Evolutionary conservation across 2,113 vertebrate genomes (phyloP).

Genomic region (Atlantisia rogersi): DNA sequence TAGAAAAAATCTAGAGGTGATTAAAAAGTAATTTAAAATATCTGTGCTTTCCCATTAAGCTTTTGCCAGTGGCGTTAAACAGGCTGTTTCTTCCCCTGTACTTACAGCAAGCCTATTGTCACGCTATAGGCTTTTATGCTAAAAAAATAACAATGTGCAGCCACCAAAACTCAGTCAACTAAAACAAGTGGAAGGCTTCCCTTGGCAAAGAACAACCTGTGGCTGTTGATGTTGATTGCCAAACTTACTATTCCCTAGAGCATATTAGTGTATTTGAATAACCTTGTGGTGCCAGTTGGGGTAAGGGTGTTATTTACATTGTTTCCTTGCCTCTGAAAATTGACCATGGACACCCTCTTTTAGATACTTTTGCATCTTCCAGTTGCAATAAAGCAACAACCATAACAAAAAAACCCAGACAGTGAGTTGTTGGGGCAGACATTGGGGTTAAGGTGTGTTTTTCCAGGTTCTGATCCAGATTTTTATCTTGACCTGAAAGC

Average conservation of each 20-base stretch:
- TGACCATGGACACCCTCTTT: background rate
- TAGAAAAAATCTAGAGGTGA: background rate
- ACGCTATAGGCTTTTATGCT: background rate
- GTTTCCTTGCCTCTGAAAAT: background rate
- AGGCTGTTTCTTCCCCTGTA: background rate
- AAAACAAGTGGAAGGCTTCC: background rate
- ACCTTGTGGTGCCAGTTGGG: background rate
- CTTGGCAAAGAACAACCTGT: background rate
- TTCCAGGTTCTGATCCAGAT: too few species aligned
- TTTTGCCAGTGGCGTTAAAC: background rate
- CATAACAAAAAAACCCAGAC: background rate
- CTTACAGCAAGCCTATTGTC: background rate
- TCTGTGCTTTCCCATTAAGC: conserved; percentile 9
- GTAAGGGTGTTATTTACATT: background rate
- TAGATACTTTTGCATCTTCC: background rate
- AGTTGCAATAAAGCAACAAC: background rate
- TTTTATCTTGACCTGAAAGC: background rate
- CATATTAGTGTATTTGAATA: background rate
- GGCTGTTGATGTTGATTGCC: background rate
- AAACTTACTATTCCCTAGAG: too few species aligned
- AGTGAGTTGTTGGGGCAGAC: background rate
- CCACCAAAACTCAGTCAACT: background rate
- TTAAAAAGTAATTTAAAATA: conserved; percentile 45
- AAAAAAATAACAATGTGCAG: background rate
- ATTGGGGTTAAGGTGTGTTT: background rate